Percentiles rank a stretch among this genome's conserved stretches.
phyloP scores from a whole-genome alignment of 2,113 vertebrate genomes.

The Dicerorhinus sumatrensis region DNA sequence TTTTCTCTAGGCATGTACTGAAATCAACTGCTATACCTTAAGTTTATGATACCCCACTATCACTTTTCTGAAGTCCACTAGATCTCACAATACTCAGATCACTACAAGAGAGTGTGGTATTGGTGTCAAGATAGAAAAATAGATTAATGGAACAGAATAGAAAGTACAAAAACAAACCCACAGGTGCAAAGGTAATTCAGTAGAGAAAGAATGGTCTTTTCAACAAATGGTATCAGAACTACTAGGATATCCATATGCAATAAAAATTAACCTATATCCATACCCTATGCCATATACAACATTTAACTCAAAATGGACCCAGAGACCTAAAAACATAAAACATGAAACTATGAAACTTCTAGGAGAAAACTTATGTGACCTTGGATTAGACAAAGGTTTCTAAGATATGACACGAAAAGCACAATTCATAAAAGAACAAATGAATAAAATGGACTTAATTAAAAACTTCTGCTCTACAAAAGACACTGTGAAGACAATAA shows the following conservation, averaged over 20 bases:
- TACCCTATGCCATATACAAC: neutral
- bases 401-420: constrained; percentile 19
- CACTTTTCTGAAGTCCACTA: constrained; percentile 23
- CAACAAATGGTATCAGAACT: constrained; percentile 46
- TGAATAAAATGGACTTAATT: constrained; percentile 36
- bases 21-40: neutral
- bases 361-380: neutral
- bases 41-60: neutral
- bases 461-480: constrained; percentile 50
- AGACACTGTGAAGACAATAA: constrained; percentile 28
- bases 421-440: constrained; percentile 10
- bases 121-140: constrained; percentile 12
- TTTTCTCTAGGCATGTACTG: neutral
- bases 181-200: constrained; percentile 30
- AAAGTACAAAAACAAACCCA: constrained; percentile 54
- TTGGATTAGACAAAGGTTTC: neutral
- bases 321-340: constrained; percentile 3
- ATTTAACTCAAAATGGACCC: constrained; percentile 41
- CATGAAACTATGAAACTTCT: neutral
- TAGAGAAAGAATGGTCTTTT: constrained; percentile 26
- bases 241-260: neutral
- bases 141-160: constrained; percentile 26
- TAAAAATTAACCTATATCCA: neutral
- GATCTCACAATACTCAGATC: constrained; percentile 1
- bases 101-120: neutral